Conservation (phyloP, 1,140 invertebrate species). For the Atta cephalotes region DNA sequence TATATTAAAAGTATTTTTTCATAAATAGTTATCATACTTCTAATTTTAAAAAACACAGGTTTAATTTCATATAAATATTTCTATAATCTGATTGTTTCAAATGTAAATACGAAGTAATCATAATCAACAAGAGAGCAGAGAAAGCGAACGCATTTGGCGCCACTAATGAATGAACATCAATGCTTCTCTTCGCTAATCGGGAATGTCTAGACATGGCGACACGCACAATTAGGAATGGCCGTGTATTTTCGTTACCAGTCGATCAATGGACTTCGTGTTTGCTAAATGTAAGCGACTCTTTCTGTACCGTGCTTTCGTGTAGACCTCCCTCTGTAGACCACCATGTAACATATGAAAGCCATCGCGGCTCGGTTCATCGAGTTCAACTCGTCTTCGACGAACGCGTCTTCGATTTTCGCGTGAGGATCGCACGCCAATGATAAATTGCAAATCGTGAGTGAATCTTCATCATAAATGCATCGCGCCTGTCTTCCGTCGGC, state of each 20-base stretch:
- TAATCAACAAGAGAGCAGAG: not conserved
- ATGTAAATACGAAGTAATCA: not conserved
- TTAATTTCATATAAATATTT: not conserved
- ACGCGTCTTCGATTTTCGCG: not conserved
- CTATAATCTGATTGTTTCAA: not conserved
- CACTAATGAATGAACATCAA: conserved; percentile 56
- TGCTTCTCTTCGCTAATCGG: conserved; percentile 50
- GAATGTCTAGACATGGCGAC: conserved; percentile 75
- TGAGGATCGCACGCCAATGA: conserved; percentile 8
- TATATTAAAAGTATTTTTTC: not conserved
- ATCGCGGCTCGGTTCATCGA: conserved; percentile 42
- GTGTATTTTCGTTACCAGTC: conserved; percentile 30
- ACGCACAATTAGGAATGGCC: conserved; percentile 70
- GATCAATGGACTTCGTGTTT: conserved; percentile 77
- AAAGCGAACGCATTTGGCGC: conserved; percentile 23
- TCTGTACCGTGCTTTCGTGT: not conserved
- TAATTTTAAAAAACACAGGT: not conserved
- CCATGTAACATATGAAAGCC: conserved; percentile 31
- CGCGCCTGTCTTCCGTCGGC: not conserved
- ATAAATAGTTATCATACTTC: not conserved
- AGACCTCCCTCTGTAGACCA: conserved; percentile 34
- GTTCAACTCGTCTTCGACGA: conserved; percentile 59
- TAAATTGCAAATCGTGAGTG: conserved; percentile 54
- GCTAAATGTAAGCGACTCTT: conserved; percentile 52
- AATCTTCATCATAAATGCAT: conserved; percentile 49